These are phyloP conservation scores for Scolopax bukidnonensis DNA, from an alignment of 2,797 vertebrate genomes.

Conservation along the genomic window DNA sequence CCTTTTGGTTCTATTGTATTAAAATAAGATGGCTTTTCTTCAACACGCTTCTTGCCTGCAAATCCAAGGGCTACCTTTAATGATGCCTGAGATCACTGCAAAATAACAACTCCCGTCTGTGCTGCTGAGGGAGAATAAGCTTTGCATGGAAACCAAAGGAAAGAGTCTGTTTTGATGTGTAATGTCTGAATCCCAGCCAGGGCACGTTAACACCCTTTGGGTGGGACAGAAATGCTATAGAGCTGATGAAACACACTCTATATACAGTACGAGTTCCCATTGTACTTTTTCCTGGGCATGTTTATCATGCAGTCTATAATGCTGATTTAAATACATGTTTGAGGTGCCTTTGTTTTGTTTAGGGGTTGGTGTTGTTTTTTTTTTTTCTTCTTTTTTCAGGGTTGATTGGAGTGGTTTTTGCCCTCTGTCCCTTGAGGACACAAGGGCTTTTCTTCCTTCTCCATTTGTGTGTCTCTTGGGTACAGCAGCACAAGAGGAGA, in stretches of 20 bases:
- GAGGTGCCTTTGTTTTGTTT: not conserved
- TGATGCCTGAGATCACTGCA: not conserved
- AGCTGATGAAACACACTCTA: slow-evolving; percentile 51
- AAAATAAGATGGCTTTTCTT: not conserved
- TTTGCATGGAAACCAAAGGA: slow-evolving; percentile 41
- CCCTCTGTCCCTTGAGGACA: not conserved
- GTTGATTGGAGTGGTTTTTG: not conserved
- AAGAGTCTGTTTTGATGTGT: slow-evolving; percentile 62
- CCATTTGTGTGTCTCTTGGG: not conserved
- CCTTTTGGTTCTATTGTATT: not conserved
- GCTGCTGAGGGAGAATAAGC: slow-evolving; percentile 16
- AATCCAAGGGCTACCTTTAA: not conserved
- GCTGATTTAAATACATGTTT: not conserved
- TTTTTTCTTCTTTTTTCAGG: not conserved
- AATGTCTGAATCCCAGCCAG: slow-evolving; percentile 64
- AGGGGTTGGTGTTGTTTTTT: too few species aligned
- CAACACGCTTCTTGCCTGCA: not conserved
- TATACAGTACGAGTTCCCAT: slow-evolving; percentile 2
- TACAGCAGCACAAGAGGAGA: not conserved
- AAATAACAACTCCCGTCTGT: not conserved
- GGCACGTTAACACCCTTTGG: slow-evolving; percentile 63
- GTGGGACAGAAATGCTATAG: slow-evolving; percentile 60
- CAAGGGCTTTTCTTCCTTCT: slow-evolving; percentile 10
- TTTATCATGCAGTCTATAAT: not conserved
- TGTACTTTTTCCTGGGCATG: slow-evolving; percentile 2